Conservation (phyloP, 2,888 invertebrate species). For the Amiota minor region DNA sequence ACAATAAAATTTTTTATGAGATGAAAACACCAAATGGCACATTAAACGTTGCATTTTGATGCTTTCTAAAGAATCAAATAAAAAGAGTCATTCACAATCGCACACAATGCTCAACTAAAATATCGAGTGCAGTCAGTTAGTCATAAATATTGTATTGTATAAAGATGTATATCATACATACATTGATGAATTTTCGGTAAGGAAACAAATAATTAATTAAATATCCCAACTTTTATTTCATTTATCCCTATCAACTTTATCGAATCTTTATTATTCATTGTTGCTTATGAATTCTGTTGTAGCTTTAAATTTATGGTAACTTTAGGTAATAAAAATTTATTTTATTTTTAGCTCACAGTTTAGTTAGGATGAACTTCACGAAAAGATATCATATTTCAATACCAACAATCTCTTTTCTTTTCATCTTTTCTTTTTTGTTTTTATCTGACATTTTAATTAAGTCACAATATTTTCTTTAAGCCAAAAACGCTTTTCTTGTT, state of each 20-base stretch:
- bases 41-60: slow-evolving; percentile 48
- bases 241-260: not conserved
- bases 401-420: not conserved
- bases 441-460: slow-evolving; percentile 18
- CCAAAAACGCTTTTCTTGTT: slow-evolving; percentile 26
- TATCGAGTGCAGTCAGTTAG: not conserved
- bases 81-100: not conserved
- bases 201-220: slow-evolving; percentile 58
- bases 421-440: too few species aligned
- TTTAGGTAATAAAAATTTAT: not conserved
- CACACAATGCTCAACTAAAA: not conserved
- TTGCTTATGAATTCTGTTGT: not conserved
- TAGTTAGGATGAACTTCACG: too few species aligned
- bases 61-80: slow-evolving; percentile 50
- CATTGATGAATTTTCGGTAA: not conserved
- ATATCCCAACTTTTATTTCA: not conserved
- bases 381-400: too few species aligned
- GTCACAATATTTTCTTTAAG: slow-evolving; percentile 2
- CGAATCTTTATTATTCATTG: slow-evolving; percentile 1
- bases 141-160: not conserved
- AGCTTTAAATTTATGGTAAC: not conserved
- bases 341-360: not conserved
- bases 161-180: slow-evolving; percentile 3
- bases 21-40: slow-evolving; percentile 47
- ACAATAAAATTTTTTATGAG: slow-evolving; percentile 60